Conservation (phyloP, 2,797 vertebrate species). For the Pampus argenteus region DNA sequence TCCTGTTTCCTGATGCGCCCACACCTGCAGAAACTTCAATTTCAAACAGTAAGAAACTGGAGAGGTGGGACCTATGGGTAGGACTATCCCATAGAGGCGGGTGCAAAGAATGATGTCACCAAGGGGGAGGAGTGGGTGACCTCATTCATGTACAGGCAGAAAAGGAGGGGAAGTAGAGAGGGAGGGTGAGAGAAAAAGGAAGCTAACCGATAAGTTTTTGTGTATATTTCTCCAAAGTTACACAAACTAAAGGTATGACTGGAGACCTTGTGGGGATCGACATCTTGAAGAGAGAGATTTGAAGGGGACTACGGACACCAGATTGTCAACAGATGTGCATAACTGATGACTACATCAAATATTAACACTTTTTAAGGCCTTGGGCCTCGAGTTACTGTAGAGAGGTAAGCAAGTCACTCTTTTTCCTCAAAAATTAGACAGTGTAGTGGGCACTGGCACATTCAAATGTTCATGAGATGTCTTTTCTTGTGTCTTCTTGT, state of each 20-base stretch:
- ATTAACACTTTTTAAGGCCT: constrained; percentile 79
- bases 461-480: neutral
- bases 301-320: constrained; percentile 38
- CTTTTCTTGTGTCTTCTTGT: constrained; percentile 21
- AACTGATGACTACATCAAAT: constrained; percentile 83
- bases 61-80: constrained; percentile 63
- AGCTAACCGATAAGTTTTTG: constrained; percentile 77
- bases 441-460: neutral
- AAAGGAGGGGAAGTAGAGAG: constrained; percentile 79
- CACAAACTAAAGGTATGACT: constrained; percentile 55
- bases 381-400: constrained; percentile 77
- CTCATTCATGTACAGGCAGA: constrained; percentile 71
- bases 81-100: constrained; percentile 64
- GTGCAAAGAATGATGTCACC: constrained; percentile 66
- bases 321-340: constrained; percentile 55
- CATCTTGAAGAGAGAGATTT: constrained; percentile 45
- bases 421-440: constrained; percentile 27
- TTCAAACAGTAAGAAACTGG: constrained; percentile 29
- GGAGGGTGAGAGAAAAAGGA: constrained; percentile 79
- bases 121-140: constrained; percentile 78
- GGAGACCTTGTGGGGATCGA: constrained; percentile 28
- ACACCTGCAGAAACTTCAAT: neutral
- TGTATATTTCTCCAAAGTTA: constrained; percentile 70
- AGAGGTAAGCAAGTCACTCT: constrained; percentile 74
- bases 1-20: constrained; percentile 9